These are phyloP conservation scores for Saccopteryx bilineata DNA, from an alignment of 2,113 vertebrate species.

Conservation along the genomic window DNA sequence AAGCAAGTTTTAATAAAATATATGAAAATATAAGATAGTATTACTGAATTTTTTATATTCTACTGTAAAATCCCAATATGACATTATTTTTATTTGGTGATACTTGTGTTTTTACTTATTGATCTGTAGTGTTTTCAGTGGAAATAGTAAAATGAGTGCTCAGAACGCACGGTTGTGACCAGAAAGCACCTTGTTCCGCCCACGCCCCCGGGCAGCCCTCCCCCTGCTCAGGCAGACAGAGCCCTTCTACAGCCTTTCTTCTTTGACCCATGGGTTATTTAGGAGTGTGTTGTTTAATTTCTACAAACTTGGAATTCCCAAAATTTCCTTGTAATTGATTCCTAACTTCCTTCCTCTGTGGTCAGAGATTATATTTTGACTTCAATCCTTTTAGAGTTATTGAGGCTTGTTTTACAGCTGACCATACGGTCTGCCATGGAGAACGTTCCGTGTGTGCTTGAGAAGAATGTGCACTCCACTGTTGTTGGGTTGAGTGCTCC, in stretches of 20 bases:
- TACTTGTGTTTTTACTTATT: background rate
- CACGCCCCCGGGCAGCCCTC: too few relatives aligned
- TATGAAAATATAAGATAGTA: background rate
- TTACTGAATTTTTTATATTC: background rate
- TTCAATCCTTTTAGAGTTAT: background rate
- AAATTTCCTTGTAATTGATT: background rate
- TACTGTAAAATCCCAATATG: background rate
- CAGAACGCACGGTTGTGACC: background rate
- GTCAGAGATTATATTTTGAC: background rate
- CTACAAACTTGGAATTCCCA: background rate
- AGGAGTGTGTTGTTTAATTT: background rate
- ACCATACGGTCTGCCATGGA: background rate
- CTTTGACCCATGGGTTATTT: background rate
- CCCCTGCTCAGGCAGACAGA: background rate
- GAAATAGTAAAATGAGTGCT: background rate
- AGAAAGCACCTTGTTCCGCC: background rate
- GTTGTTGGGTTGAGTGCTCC: background rate
- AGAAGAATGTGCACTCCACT: background rate
- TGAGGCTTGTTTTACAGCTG: background rate
- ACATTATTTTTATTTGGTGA: background rate
- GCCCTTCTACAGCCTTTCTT: background rate
- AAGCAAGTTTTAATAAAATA: background rate
- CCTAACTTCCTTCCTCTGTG: background rate
- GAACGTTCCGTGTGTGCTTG: background rate
- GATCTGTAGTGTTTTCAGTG: background rate